Evolutionary conservation across 2,888 invertebrate species (phyloP), one percentile per base, ranked within the genome.

Genomic region (Caenorhabditis imperialis): DNA sequence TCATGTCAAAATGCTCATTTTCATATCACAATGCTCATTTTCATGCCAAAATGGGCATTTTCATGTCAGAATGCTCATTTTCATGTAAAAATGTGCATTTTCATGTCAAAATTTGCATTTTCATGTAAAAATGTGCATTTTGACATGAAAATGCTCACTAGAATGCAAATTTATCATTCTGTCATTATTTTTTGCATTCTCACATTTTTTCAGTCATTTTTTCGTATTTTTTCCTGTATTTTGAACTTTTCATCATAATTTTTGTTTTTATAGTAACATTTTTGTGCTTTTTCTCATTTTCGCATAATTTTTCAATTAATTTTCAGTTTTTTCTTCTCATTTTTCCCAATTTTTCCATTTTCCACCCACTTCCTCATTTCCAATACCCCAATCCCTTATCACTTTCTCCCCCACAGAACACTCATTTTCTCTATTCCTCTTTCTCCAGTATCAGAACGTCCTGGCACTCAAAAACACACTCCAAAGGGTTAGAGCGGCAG

Each of bases 221-320:
- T 47, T 35, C 12, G 22, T 45, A 44, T 20, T 12, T 35, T 30
- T 16, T 27, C 22, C 23, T 38, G 20, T 53, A 35, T 38, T 53
- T 23, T n/a, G 12, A 18, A 53, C 14, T 53, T 53, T 30, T 30
- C 12, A 8, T 23, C 10, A 50, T 33, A 12, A 27, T 50, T 50
- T 16, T 27, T n/a, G 14, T 8, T 5, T 27, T 27, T 33, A 27
- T 33, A 18, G 6, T n/a, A 30, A 30, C 30, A 30, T 30, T 30
- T 30, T 30, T 30, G 7, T 6, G 30, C 6, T 8, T 42, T 42
- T 20, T 42, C 42, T 7, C 6, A 18, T 42, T 20, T 20, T 42
- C 42, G 42, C 42, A 16, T 30, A 10, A 30, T 30, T 30, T 30
- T 30, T 30, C 6, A 30, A 30, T 7, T 30, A 30, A 30, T 30